Base-by-base conservation (phyloP, 2,888 invertebrate genomes). In the Hyposoter dolosus region DNA sequence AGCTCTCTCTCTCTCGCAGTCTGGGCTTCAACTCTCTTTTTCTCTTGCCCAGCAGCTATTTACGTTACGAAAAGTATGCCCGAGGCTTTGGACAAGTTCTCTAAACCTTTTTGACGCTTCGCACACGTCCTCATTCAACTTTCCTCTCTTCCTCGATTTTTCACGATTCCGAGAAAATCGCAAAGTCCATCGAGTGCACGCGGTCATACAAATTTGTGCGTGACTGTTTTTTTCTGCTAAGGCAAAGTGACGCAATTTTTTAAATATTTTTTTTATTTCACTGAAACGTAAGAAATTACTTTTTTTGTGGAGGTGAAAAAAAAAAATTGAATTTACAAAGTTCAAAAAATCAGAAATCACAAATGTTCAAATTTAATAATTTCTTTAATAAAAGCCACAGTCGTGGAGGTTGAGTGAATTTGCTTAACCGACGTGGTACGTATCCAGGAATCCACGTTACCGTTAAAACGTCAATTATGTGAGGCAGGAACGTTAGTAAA, bases 41-140 rank as follows among this genome's bases (percentile, higher is more conserved):
- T 66, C 83, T 83, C 81, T 87, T 80, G 82, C 88, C 84, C 82
- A 83, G 28, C 83, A 89, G 90, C 89, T 90, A 88, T 91, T 89
- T 89, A 85, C 86, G 88, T 90, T 89, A 88, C 89, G 86, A 89
- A 89, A 78, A 87, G 82, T 80, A 77, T 86, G 80, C 86, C 75
- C 63, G 69, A 65, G 85, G 89, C 63, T 69, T 69, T 17, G 9
- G 19, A 63, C 68, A 45, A 50, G 79, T 83, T 78, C 78, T 83
- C 40, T 66, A 74, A 68, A 50, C 23, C 60, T 43, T 47, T 79
- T 79, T 79, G 56, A 71, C 72, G 68, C 63, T 66, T 40, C 50
- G 43, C 63, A 53, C 65, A 63, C 47, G 47, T 74, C 53, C 56
- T 28, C 47, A 28, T 53, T 63, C 60, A 68, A 72, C 65, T 74